Evolutionary conservation across 2,888 invertebrate genomes (phyloP).

Genomic region (Himalopsyche kuldschensis): DNA sequence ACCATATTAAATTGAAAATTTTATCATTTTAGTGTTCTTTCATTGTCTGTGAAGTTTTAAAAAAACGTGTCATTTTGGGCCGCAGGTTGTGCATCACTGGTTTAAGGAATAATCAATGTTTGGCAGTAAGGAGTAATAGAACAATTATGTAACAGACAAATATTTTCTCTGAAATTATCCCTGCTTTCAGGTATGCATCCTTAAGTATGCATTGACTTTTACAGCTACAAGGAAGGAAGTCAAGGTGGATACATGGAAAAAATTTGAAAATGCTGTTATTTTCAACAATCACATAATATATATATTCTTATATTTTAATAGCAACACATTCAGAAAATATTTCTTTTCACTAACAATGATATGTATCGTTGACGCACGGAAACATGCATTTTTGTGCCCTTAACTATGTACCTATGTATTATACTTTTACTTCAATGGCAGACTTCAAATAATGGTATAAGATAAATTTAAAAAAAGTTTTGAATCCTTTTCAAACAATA

Average conservation of each 20-base stretch:
- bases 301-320: not conserved
- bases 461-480: not conserved
- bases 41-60: too few species aligned
- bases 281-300: not conserved
- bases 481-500: not conserved
- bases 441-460: not conserved
- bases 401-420: not conserved
- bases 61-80: too few species aligned
- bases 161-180: too few species aligned
- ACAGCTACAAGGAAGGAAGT: not conserved
- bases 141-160: too few species aligned
- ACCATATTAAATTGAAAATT: too few species aligned
- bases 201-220: too few species aligned
- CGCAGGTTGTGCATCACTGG: too few species aligned
- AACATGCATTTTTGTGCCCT: not conserved
- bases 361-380: constrained; percentile 17
- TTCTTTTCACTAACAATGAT: constrained; percentile 26
- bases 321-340: constrained; percentile 1
- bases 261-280: not conserved
- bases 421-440: not conserved
- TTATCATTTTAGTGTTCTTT: too few species aligned
- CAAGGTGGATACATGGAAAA: not conserved
- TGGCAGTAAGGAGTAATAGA: too few species aligned
- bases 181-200: too few species aligned
- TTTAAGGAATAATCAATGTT: too few species aligned